Conservation (phyloP, 2,113 vertebrate species). For the Corythaixoides concolor region DNA sequence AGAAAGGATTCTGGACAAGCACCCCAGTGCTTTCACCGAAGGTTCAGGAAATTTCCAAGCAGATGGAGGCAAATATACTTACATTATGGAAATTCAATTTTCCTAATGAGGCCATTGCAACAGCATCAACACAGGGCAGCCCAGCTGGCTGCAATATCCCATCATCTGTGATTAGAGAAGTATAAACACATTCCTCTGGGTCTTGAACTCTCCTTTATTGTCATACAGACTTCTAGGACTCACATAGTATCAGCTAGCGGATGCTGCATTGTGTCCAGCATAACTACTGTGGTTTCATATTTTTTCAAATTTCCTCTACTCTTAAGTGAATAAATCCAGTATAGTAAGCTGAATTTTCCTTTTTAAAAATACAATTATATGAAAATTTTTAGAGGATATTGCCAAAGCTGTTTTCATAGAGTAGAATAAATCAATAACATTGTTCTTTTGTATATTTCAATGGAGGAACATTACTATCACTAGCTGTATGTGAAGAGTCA, state of each 20-base stretch:
- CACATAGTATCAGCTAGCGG: not conserved
- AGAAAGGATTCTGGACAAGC: not conserved
- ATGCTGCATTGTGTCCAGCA: not conserved
- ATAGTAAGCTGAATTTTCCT: not conserved
- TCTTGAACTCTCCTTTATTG: not conserved
- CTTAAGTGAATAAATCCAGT: not conserved
- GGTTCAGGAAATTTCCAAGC: not conserved
- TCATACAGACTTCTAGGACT: not conserved
- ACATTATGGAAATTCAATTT: slow-evolving; percentile 11
- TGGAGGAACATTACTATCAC: not conserved
- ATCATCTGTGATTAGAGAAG: not conserved
- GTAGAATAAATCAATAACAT: not conserved
- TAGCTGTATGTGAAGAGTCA: not conserved
- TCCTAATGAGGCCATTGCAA: slow-evolving; percentile 1
- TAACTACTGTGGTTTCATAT: not conserved
- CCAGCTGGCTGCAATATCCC: not conserved
- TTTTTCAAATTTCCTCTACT: not conserved
- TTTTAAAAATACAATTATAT: not conserved
- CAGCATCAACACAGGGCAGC: not conserved
- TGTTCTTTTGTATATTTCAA: not conserved
- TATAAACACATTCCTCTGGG: not conserved
- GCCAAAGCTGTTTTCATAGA: not conserved
- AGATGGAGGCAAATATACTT: slow-evolving; percentile 9
- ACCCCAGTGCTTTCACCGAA: not conserved
- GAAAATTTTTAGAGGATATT: not conserved